Conservation (phyloP, 2,888 invertebrate genomes). For the Caenorhabditis sp. region DNA sequence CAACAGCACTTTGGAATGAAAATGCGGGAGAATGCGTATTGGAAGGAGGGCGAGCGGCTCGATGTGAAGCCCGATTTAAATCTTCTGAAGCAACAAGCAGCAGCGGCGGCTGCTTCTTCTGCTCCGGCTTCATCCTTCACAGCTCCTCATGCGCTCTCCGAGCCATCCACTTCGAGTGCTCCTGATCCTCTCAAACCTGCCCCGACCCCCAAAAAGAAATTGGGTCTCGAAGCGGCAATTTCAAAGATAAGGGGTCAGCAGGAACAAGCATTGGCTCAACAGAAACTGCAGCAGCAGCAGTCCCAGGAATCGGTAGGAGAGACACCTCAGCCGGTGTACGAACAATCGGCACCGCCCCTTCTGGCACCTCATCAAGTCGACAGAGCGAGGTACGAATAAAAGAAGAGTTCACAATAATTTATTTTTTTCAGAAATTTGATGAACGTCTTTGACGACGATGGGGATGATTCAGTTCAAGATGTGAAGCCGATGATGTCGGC, state of each 20-base stretch:
- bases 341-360: background rate
- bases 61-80: constrained; percentile 36
- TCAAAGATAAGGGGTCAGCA: constrained; percentile 40
- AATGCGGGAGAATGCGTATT: constrained; percentile 30
- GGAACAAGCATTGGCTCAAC: constrained; percentile 29
- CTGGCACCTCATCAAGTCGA: constrained; percentile 24
- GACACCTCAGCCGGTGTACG: constrained; percentile 6
- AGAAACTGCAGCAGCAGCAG: constrained; percentile 7
- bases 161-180: background rate
- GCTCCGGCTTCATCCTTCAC: no score
- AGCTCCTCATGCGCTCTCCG: no score
- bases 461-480: constrained; percentile 1
- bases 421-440: constrained; percentile 16
- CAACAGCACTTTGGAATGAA: constrained; percentile 31
- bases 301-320: background rate
- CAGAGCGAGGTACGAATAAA: constrained; percentile 20
- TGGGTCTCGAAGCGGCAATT: constrained; percentile 32
- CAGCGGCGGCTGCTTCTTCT: background rate
- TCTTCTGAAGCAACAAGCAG: constrained; percentile 16
- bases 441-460: constrained; percentile 39
- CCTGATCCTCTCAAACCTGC: constrained; percentile 9
- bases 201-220: constrained; percentile 26
- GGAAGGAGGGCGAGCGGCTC: constrained; percentile 14
- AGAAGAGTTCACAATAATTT: background rate
- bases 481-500: constrained; percentile 2